These are phyloP conservation scores for Platycheirus rosarum DNA, from an alignment of 2,888 invertebrate genomes.

Conservation along the genomic window DNA sequence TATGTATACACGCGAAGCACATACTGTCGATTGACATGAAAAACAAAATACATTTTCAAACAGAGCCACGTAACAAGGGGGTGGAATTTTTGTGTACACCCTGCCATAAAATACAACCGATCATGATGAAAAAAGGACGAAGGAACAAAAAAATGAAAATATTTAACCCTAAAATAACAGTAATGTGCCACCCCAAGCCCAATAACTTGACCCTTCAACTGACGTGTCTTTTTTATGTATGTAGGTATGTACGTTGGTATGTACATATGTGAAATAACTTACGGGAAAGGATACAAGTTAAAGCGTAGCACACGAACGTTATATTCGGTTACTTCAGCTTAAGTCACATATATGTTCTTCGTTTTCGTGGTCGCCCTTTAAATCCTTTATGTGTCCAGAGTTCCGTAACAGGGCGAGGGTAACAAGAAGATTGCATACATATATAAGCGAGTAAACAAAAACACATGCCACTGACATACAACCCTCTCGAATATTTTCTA, in stretches of 20 bases:
- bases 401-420: constrained; percentile 60
- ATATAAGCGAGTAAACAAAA: constrained; percentile 36
- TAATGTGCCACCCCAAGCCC: constrained; percentile 71
- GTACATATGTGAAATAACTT: constrained; percentile 28
- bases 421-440: constrained; percentile 40
- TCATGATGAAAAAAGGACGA: constrained; percentile 45
- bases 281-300: constrained; percentile 69
- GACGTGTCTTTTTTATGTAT: constrained; percentile 36
- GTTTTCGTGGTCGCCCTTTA: constrained; percentile 44
- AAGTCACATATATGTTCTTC: constrained; percentile 48
- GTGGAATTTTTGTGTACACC: constrained; percentile 39
- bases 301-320: constrained; percentile 33
- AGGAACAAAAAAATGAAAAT: constrained; percentile 58
- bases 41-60: constrained; percentile 62
- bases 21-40: constrained; percentile 35
- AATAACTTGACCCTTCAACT: constrained; percentile 73
- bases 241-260: neutral
- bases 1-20: constrained; percentile 8
- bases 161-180: constrained; percentile 74
- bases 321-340: constrained; percentile 29
- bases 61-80: constrained; percentile 52
- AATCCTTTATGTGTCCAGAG: constrained; percentile 57
- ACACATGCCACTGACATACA: constrained; percentile 65
- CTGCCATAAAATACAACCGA: constrained; percentile 35
- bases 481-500: constrained; percentile 43